These are phyloP conservation scores for Cryptus viduatorius DNA, from an alignment of 2,888 invertebrate species.

Conservation along the genomic window DNA sequence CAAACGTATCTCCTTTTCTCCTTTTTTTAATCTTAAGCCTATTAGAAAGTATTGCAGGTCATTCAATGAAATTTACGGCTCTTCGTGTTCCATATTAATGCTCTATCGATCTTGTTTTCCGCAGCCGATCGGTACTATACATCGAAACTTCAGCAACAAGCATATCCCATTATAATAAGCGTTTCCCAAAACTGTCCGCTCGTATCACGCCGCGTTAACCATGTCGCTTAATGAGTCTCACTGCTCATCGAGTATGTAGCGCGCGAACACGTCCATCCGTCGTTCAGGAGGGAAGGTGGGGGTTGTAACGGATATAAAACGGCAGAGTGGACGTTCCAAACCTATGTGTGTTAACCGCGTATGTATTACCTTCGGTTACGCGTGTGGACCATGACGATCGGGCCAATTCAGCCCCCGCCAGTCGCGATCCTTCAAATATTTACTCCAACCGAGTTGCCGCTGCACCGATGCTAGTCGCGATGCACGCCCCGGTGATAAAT, in stretches of 20 bases:
- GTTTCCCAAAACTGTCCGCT: constrained; percentile 51
- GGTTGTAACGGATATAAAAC: constrained; percentile 17
- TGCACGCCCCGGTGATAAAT: constrained; percentile 21
- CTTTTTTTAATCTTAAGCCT: no score
- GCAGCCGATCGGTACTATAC: neutral
- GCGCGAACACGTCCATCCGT: neutral
- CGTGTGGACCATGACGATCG: neutral
- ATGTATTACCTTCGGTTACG: neutral
- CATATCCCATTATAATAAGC: constrained; percentile 19
- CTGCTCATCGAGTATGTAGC: neutral
- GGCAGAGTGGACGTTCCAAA: neutral
- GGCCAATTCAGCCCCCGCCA: constrained; percentile 2
- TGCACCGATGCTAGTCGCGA: neutral
- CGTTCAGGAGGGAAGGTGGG: neutral
- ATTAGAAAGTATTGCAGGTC: no score
- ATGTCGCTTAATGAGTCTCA: constrained; percentile 29
- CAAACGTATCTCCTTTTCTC: no score
- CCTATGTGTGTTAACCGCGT: neutral
- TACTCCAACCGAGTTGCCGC: constrained; percentile 13
- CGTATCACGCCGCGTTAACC: constrained; percentile 45
- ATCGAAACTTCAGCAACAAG: neutral
- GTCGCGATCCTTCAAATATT: constrained; percentile 26
- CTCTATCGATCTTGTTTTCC: neutral
- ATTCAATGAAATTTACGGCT: neutral
- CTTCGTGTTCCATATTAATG: neutral